Evolutionary conservation across 2,888 invertebrate genomes (phyloP).

Genomic region (Gryllus longicercus): DNA sequence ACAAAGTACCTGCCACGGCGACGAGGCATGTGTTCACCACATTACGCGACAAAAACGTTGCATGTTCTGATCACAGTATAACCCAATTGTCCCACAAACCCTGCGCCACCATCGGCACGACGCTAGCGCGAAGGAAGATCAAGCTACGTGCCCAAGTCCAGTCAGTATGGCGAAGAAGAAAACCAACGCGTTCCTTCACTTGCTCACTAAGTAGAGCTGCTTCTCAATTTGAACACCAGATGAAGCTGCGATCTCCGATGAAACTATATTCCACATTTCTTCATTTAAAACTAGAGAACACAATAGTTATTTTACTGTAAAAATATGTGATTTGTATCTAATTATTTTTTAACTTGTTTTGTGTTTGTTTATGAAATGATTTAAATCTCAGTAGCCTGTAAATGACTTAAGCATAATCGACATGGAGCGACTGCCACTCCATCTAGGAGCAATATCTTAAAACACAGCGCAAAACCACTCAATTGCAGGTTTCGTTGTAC

Average conservation of each 20-base stretch:
- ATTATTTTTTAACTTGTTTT: no score
- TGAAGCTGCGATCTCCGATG: not conserved
- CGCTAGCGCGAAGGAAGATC: not conserved
- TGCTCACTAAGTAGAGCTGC: not conserved
- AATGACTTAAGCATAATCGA: no score
- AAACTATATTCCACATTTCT: not conserved
- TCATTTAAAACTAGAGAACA: not conserved
- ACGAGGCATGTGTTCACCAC: conserved; percentile 10
- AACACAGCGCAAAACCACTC: no score
- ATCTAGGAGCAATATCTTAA: not conserved
- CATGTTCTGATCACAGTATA: not conserved
- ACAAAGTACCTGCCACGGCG: not conserved
- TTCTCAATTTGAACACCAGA: not conserved
- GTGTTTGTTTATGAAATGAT: no score
- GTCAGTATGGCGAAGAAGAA: not conserved
- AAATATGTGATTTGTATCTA: not conserved
- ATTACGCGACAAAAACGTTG: not conserved
- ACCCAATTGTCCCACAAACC: not conserved
- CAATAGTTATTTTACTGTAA: not conserved
- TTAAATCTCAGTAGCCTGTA: no score
- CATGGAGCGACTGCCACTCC: not conserved
- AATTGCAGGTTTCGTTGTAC: no score
- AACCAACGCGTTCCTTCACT: not conserved
- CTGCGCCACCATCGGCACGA: not conserved
- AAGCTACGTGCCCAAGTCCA: not conserved